phyloP scores from a whole-genome alignment of 2,797 vertebrate species.

The Sebastes steindachneri region DNA sequence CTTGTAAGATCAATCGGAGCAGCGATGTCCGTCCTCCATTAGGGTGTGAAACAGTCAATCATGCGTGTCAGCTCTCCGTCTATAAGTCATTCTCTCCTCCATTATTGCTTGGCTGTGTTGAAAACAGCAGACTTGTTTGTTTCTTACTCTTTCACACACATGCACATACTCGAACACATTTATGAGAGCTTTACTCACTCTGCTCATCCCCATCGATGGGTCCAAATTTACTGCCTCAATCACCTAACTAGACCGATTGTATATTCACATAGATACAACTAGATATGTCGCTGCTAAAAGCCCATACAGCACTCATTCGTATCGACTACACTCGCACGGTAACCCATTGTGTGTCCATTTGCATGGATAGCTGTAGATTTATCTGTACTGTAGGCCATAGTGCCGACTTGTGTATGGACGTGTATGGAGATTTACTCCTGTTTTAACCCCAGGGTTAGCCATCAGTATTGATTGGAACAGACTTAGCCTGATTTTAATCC shows the following conservation, averaged over 20 bases:
- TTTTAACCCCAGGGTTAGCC: slow-evolving; percentile 83
- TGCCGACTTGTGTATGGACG: slow-evolving; percentile 73
- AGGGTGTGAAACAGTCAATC: slow-evolving; percentile 65
- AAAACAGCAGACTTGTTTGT: slow-evolving; percentile 21
- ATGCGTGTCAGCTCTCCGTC: slow-evolving; percentile 53
- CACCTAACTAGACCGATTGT: slow-evolving; percentile 24
- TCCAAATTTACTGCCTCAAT: slow-evolving; percentile 51
- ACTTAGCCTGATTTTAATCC: slow-evolving; percentile 85
- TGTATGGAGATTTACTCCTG: slow-evolving; percentile 82
- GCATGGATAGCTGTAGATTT: slow-evolving; percentile 74
- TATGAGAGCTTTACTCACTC: slow-evolving; percentile 53
- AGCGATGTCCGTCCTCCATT: slow-evolving; percentile 50
- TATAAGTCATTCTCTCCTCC: slow-evolving; percentile 32
- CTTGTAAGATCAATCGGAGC: slow-evolving; percentile 62
- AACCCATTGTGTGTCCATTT: slow-evolving; percentile 75
- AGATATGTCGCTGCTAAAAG: slow-evolving; percentile 30
- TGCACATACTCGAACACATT: slow-evolving; percentile 30
- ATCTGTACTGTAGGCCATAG: slow-evolving; percentile 67
- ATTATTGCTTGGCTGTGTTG: slow-evolving; percentile 30
- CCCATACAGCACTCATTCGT: slow-evolving; percentile 41
- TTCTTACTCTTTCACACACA: slow-evolving; percentile 18
- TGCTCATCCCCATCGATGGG: slow-evolving; percentile 39
- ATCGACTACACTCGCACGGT: slow-evolving; percentile 49
- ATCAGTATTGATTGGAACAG: slow-evolving; percentile 84
- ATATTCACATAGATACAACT: slow-evolving; percentile 34